Percentiles rank a stretch among this genome's conserved stretches.
These are phyloP conservation scores for Chauna torquata DNA, from an alignment of 2,113 vertebrate genomes.

Conservation along the genomic window DNA sequence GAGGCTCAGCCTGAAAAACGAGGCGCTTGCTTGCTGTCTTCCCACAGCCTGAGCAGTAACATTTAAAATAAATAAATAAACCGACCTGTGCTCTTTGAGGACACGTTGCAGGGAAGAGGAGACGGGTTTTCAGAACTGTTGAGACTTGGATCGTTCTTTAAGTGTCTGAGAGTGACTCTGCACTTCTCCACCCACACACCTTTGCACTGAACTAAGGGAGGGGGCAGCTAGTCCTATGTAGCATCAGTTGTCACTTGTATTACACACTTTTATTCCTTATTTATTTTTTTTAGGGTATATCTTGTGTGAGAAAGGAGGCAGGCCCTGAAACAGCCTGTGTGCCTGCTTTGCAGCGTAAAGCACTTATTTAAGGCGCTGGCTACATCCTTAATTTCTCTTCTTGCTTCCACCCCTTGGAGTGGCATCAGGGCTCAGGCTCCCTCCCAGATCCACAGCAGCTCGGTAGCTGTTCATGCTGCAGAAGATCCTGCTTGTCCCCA, in stretches of 20 bases:
- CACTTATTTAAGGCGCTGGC: neutral
- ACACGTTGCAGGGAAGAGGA: neutral
- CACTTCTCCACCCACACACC: neutral
- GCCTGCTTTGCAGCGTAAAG: neutral
- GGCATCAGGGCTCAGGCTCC: neutral
- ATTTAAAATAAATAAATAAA: neutral
- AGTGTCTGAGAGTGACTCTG: neutral
- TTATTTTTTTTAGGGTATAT: neutral
- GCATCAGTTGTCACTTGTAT: neutral
- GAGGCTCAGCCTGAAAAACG: neutral
- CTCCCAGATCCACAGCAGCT: neutral
- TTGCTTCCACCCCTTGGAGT: neutral
- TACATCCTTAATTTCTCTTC: neutral
- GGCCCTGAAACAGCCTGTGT: neutral
- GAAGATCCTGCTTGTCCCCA: neutral
- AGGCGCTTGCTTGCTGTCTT: accelerated
- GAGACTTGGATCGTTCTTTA: neutral
- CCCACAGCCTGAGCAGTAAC: slow-evolving; percentile 18
- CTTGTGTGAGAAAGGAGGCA: neutral
- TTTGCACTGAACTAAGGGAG: neutral
- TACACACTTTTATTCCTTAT: accelerated
- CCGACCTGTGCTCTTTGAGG: neutral
- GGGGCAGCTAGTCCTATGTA: neutral
- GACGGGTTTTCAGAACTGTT: neutral
- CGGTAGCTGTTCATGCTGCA: neutral